Evolutionary conservation across 1,140 invertebrate species (phyloP).

Genomic region (Neodiprion virginianus): DNA sequence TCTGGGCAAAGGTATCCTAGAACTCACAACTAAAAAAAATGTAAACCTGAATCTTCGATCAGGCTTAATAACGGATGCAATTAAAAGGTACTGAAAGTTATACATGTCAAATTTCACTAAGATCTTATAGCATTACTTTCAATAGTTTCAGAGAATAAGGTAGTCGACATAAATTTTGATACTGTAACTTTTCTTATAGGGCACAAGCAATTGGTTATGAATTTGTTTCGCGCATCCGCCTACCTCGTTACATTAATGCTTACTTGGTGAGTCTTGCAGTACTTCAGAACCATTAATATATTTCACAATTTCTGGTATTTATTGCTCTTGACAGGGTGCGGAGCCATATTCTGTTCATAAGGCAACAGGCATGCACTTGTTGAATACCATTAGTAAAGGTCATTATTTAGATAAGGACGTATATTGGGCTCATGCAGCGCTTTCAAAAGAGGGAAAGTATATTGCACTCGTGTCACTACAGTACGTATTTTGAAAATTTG

Average conservation of each 20-base stretch:
- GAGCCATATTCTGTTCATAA: constrained; percentile 70
- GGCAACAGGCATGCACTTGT: constrained; percentile 69
- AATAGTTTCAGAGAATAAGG: constrained; percentile 12
- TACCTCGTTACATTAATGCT: constrained; percentile 75
- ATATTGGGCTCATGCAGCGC: constrained; percentile 75
- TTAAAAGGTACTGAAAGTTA: constrained; percentile 64
- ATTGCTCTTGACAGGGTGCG: constrained; percentile 64
- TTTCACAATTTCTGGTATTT: neutral
- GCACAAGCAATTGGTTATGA: constrained; percentile 75
- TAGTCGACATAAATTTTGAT: constrained; percentile 17
- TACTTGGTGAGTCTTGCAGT: constrained; percentile 62
- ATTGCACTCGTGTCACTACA: constrained; percentile 61
- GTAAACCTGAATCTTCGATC: constrained; percentile 68
- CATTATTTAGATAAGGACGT: constrained; percentile 72
- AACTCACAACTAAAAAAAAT: constrained; percentile 68
- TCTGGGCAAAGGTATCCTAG: constrained; percentile 68
- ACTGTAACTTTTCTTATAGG: constrained; percentile 50
- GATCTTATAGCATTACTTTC: neutral
- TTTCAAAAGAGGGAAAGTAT: constrained; percentile 63
- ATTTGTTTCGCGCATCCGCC: constrained; percentile 69
- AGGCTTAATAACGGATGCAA: constrained; percentile 72
- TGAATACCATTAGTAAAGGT: constrained; percentile 67
- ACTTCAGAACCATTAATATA: constrained; percentile 13
- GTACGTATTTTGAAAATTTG: constrained; percentile 46
- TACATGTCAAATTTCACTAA: neutral